Evolutionary conservation across 2,797 vertebrate genomes (phyloP).

Genomic region (Mallotus villosus): DNA sequence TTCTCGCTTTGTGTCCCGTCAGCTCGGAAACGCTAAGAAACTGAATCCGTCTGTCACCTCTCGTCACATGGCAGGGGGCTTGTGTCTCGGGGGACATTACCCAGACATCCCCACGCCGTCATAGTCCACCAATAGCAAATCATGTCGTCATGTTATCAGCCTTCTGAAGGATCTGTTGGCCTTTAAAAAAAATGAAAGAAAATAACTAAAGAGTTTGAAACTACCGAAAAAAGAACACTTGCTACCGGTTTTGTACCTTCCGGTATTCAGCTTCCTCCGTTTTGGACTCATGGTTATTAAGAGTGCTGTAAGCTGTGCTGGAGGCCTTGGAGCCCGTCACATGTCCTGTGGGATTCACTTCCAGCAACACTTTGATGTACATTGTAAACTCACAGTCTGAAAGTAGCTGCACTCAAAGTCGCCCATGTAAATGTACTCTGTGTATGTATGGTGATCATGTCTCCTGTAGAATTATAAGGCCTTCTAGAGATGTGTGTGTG

Average conservation of each 20-base stretch:
- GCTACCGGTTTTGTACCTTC: slow-evolving; percentile 11
- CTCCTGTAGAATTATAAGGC: slow-evolving; percentile 66
- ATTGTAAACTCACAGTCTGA: slow-evolving; percentile 49
- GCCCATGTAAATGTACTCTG: slow-evolving; percentile 11
- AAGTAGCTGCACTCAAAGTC: slow-evolving; percentile 58
- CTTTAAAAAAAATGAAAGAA: slow-evolving; percentile 35
- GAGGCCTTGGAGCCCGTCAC: slow-evolving; percentile 32
- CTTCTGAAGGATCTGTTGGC: slow-evolving; percentile 46
- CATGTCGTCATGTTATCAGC: slow-evolving; percentile 48
- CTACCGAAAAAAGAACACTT: slow-evolving; percentile 30
- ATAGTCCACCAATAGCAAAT: slow-evolving; percentile 21
- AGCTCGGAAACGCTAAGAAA: slow-evolving; percentile 38
- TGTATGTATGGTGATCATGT: slow-evolving; percentile 41
- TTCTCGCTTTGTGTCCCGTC: slow-evolving; percentile 56
- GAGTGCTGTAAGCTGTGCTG: slow-evolving; percentile 55
- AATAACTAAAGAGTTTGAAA: neutral
- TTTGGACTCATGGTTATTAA: slow-evolving; percentile 55
- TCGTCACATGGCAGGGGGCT: slow-evolving; percentile 46
- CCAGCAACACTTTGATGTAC: slow-evolving; percentile 44
- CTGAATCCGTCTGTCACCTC: slow-evolving; percentile 50
- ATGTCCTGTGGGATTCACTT: slow-evolving; percentile 50
- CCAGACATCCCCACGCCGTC: neutral
- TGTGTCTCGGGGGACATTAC: slow-evolving; percentile 18
- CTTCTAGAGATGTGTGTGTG: slow-evolving; percentile 56
- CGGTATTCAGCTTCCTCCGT: slow-evolving; percentile 47